Percentiles rank a stretch among this genome's conserved stretches.
These are phyloP conservation scores for Parnassius apollo DNA, from an alignment of 2,888 invertebrate genomes.

Conservation along the genomic window DNA sequence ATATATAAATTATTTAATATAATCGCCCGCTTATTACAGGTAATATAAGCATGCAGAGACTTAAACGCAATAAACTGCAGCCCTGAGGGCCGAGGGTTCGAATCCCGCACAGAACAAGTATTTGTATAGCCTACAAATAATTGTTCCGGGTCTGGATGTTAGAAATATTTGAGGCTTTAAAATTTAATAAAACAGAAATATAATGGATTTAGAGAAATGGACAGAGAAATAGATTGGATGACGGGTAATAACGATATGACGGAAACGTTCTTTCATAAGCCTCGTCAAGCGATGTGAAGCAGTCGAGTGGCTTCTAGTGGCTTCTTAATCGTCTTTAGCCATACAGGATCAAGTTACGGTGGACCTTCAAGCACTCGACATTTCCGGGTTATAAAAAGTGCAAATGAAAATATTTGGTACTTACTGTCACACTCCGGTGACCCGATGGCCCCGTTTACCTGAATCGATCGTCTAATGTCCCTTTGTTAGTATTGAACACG, in stretches of 20 bases:
- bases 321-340: slow-evolving; percentile 5
- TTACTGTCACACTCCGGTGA: slow-evolving; percentile 38
- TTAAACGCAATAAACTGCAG: too few relatives aligned
- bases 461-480: slow-evolving; percentile 51
- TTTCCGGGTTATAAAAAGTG: neutral
- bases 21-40: too few relatives aligned
- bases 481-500: slow-evolving; percentile 30
- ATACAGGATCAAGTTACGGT: neutral
- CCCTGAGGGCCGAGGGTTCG: too few relatives aligned
- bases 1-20: too few relatives aligned
- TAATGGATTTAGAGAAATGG: too few relatives aligned
- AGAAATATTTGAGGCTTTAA: too few relatives aligned
- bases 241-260: neutral
- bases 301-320: neutral
- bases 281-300: neutral
- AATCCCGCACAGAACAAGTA: too few relatives aligned
- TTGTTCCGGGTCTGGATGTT: too few relatives aligned
- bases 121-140: too few relatives aligned
- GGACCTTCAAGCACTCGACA: neutral
- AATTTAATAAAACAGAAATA: neutral
- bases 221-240: too few relatives aligned
- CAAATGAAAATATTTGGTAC: slow-evolving; percentile 25
- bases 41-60: too few relatives aligned
- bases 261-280: neutral
- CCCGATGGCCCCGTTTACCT: slow-evolving; percentile 55